Evolutionary conservation across 2,797 vertebrate species (phyloP).

Genomic region (Denticeps clupeoides): DNA sequence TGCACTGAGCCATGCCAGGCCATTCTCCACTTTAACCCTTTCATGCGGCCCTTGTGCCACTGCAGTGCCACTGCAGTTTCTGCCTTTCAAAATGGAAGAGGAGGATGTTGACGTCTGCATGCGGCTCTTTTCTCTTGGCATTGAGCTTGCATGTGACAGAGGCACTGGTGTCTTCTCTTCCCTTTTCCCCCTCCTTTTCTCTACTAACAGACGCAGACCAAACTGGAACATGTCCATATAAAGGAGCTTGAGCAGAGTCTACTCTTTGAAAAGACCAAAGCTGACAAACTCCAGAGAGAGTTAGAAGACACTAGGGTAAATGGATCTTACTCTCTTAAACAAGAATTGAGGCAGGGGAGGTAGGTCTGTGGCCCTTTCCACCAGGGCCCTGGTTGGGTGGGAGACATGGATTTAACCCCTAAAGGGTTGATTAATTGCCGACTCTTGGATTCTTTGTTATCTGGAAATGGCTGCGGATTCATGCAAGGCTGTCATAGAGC

Average conservation of each 20-base stretch:
- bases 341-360: no score
- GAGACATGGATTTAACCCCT: no score
- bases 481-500: no score
- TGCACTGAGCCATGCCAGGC: no score
- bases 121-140: slow-evolving; percentile 53
- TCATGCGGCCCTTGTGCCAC: no score
- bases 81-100: slow-evolving; percentile 53
- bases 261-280: slow-evolving; percentile 99
- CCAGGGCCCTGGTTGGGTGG: no score
- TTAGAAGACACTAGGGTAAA: slow-evolving; percentile 99
- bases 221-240: slow-evolving; percentile 99
- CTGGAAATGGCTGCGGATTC: no score
- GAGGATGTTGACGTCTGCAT: slow-evolving; percentile 68
- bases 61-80: slow-evolving; percentile 46
- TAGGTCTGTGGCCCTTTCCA: no score
- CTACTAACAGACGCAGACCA: slow-evolving; percentile 99
- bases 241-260: slow-evolving; percentile 99
- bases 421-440: no score
- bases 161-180: slow-evolving; percentile 76
- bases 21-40: no score
- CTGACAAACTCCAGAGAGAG: slow-evolving; percentile 88
- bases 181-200: slow-evolving; percentile 68
- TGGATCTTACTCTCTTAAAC: slow-evolving; percentile 61
- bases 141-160: slow-evolving; percentile 83
- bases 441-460: no score